These are phyloP conservation scores for Solea senegalensis DNA, from an alignment of 2,113 vertebrate genomes.

Conservation along the genomic window DNA sequence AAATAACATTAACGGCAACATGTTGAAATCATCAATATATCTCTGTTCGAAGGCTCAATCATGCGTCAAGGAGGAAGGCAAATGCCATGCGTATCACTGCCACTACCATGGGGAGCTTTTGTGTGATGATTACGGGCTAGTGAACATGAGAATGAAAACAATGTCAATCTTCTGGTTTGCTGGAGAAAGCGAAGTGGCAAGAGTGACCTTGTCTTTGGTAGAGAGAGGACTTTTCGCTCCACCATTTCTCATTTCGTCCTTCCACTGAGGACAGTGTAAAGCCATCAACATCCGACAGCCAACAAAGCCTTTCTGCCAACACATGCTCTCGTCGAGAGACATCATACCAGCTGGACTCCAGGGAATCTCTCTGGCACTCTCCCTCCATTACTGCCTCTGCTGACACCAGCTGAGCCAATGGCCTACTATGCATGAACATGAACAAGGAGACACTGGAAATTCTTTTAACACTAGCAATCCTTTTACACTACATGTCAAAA, in stretches of 20 bases:
- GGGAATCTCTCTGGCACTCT: slow-evolving; percentile 44
- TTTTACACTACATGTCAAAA: slow-evolving; percentile 8
- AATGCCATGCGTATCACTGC: slow-evolving; percentile 25
- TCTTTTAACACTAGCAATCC: neutral
- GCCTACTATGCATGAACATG: slow-evolving; percentile 6
- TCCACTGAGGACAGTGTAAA: slow-evolving; percentile 14
- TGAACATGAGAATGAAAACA: slow-evolving; percentile 28
- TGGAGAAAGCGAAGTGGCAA: slow-evolving; percentile 1
- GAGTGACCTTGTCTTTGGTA: slow-evolving; percentile 13
- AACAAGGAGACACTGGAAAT: neutral
- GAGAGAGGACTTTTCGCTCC: slow-evolving; percentile 11
- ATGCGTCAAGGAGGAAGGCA: slow-evolving; percentile 11
- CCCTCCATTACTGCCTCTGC: slow-evolving; percentile 33
- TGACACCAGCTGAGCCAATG: slow-evolving; percentile 43
- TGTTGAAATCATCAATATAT: slow-evolving; percentile 16
- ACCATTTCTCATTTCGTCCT: slow-evolving; percentile 4
- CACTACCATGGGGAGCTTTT: slow-evolving; percentile 9
- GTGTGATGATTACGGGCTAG: neutral
- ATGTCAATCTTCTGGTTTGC: slow-evolving; percentile 33
- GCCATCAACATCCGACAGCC: slow-evolving; percentile 33
- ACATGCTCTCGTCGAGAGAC: slow-evolving; percentile 34
- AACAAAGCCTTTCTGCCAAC: slow-evolving; percentile 40
- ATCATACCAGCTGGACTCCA: slow-evolving; percentile 43
- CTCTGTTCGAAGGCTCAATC: slow-evolving; percentile 23
- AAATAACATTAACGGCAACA: neutral